Base-by-base conservation (phyloP, 2,797 vertebrate species). In the Lepilemur septentrionalis region DNA sequence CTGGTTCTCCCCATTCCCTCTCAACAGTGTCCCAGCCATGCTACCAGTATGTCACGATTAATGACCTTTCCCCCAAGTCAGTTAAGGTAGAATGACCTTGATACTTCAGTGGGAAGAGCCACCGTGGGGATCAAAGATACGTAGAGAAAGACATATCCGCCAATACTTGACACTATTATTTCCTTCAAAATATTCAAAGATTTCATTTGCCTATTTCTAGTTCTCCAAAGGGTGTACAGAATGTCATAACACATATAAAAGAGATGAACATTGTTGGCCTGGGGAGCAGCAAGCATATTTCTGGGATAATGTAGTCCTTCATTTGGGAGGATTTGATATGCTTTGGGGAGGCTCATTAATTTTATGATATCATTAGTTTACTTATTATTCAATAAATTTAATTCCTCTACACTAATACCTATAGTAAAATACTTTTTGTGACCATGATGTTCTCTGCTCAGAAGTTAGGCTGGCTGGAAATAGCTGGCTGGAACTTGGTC, bases 281-380 rank as follows among this genome's bases (percentile, higher is more conserved):
- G 28, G 46, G n/a, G 28, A 65, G 1, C 17, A 95, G 43, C 35
- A 75, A 78, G 15, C 38, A n/a, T 91, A 82, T 94, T 90, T 75
- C 84, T 92, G 86, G 86, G 38, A 84, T 92, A 88, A 95, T 92
- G 89, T 63, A 89, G 43, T 93, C 22, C 80, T 97, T 95, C 61
- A 80, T 94, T 87, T 61, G 84, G 52, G 81, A 97, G 30, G 73
- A 81, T 55, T 93, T 97, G 57, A 89, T 87, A 91, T 91, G 80
- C n/a, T 95, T 95, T 83, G n/a, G 85, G 65, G 65, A 95, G 59
- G 82, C 43, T 97, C 59, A 81, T 96, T 96, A 92, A 95, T 93
- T 97, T 97, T 89, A 96, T 28, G 52, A 91, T 75, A 87, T 94
- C 87, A 92, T 96, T 96, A 86, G 80, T 92, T 95, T 84, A 95